Base-by-base conservation (phyloP, 2,888 invertebrate genomes). In the Trichacis sp. region DNA sequence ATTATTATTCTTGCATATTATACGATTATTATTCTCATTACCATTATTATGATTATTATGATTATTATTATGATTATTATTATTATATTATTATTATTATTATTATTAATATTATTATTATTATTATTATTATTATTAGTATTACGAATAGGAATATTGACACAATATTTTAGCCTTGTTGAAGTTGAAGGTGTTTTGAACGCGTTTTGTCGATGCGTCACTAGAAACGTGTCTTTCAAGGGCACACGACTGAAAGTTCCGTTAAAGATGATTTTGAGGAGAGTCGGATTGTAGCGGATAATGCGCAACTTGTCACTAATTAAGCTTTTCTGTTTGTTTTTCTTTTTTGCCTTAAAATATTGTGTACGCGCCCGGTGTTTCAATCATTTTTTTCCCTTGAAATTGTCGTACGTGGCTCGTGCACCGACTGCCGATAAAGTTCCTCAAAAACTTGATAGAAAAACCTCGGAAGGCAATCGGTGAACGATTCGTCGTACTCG, bases 401-500 rank as follows among this genome's bases (percentile, higher is more conserved):
- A 68, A 67, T 57, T 56, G 36, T 46, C n/a, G 8, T 33, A 33
- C 33, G 33, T 9, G n/a, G 11, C 8, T 33, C n/a, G 33, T 33
- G 33, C n/a, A n/a, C 33, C 33, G n/a, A 33, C 9, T 33, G 33
- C 33, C 33, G n/a, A 46, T 57, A 56, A 65, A 69, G 67, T 72
- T 70, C 68, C 69, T 69, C 24, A 8, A 3, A 3, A 8, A 24
- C 24, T 24, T n/a, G 33, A n/a, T 5, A 33, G 33, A 33, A 6
- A 33, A n/a, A 33, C 33, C 24, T 24, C 24, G 24, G 9, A 38
- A 57, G 71, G 70, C 66, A 65, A 71, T 79, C 77, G 79, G 73
- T 75, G 80, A 69, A 71, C 71, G 77, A 78, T 73, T 74, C 74
- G 74, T 76, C 77, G 72, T 71, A 76, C 74, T 81, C 80, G 64